phyloP scores from a whole-genome alignment of 2,888 invertebrate genomes.

The Patella depressa region DNA sequence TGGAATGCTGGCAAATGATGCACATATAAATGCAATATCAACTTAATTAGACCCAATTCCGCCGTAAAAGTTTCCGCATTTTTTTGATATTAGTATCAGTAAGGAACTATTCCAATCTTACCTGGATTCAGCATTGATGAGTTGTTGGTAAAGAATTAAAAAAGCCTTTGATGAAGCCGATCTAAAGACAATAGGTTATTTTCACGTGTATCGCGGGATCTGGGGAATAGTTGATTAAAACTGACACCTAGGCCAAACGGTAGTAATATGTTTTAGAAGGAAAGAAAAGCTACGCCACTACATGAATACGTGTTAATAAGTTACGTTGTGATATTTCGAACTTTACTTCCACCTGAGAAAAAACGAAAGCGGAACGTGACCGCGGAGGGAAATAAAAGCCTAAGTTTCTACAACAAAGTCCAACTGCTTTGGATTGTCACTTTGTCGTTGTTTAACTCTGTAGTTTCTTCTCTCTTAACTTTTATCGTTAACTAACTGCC shows the following conservation, averaged over 20 bases:
- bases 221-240: not conserved
- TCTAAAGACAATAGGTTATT: no score
- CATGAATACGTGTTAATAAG: not conserved
- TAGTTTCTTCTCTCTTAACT: conserved; percentile 1
- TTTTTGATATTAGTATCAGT: no score
- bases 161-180: no score
- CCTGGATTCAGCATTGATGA: no score
- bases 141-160: no score
- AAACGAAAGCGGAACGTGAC: conserved; percentile 6
- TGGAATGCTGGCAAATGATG: no score
- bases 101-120: no score
- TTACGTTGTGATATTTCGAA: conserved; percentile 1
- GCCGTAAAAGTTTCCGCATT: no score
- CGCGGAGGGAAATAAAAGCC: not conserved
- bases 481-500: not conserved
- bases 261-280: conserved; percentile 4
- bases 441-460: not conserved
- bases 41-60: no score
- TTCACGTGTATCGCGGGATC: no score
- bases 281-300: not conserved
- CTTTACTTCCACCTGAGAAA: conserved; percentile 2
- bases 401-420: conserved; percentile 12
- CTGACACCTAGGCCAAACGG: conserved; percentile 4
- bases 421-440: conserved; percentile 2
- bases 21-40: no score